Percentiles rank a stretch among this genome's conserved stretches.
Conservation (phyloP, 2,888 invertebrate species). For the Tinea trinotella region DNA sequence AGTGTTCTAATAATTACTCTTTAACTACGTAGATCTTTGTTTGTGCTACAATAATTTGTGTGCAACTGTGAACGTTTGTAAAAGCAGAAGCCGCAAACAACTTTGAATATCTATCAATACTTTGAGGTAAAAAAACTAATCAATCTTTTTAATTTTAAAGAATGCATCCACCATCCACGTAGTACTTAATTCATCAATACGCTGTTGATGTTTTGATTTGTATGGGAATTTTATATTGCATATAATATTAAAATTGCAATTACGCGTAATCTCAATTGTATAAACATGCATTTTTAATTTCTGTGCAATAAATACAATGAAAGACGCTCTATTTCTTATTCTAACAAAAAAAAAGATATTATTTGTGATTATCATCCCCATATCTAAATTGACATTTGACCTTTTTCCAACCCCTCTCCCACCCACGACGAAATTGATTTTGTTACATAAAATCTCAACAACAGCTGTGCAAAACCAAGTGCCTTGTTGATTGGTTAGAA, state of each 20-base stretch:
- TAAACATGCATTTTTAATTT: no score
- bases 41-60: constrained; percentile 38
- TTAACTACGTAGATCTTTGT: background rate
- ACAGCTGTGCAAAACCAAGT: no score
- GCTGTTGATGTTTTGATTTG: no score
- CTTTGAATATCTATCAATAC: constrained; percentile 43
- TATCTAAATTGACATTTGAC: background rate
- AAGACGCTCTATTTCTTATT: no score
- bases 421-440: background rate
- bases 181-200: no score
- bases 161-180: background rate
- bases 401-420: background rate
- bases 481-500: no score
- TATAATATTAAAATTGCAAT: no score
- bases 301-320: no score
- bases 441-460: background rate
- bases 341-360: no score
- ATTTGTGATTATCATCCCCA: no score
- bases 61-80: constrained; percentile 45
- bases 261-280: no score
- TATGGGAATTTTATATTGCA: no score
- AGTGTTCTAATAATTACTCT: background rate
- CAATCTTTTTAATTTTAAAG: constrained; percentile 30
- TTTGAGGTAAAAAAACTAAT: constrained; percentile 41
- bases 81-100: constrained; percentile 39